A percentile compares a stretch with the other conserved stretches of the same genome.
Evolutionary conservation across 2,797 vertebrate species (phyloP).

Genomic region (Molossus alvarezi): DNA sequence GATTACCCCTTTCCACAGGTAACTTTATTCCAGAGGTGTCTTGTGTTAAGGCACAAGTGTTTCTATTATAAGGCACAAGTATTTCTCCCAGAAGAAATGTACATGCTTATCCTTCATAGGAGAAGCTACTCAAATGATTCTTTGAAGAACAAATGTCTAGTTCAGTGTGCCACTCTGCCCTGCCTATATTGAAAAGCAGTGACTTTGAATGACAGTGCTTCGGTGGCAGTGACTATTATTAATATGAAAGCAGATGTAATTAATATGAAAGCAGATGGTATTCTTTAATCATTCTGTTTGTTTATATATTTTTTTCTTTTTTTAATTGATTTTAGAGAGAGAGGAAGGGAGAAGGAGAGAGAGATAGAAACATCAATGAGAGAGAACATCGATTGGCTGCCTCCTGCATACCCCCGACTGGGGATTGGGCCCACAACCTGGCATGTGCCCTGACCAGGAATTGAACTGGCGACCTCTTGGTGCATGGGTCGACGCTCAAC

Average conservation of each 20-base stretch:
- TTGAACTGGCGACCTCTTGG: too few relatives aligned
- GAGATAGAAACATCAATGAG: too few relatives aligned
- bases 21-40: neutral
- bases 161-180: neutral
- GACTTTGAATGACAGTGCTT: neutral
- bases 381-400: too few relatives aligned
- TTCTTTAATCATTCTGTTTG: neutral
- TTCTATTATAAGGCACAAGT: neutral
- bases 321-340: too few relatives aligned
- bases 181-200: neutral
- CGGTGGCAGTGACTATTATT: neutral
- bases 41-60: neutral
- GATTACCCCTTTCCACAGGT: neutral
- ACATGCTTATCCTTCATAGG: neutral
- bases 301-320: neutral
- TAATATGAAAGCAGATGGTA: neutral
- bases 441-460: too few relatives aligned
- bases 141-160: constrained; percentile 8
- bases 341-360: too few relatives aligned
- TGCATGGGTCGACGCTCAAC: too few relatives aligned
- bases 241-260: neutral
- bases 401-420: too few relatives aligned
- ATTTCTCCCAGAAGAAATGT: neutral
- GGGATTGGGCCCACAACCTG: too few relatives aligned
- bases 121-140: constrained; percentile 3